Evolutionary conservation across 2,888 invertebrate species (phyloP), one percentile per base, ranked within the genome.

Genomic region (Tenthredo amoena): DNA sequence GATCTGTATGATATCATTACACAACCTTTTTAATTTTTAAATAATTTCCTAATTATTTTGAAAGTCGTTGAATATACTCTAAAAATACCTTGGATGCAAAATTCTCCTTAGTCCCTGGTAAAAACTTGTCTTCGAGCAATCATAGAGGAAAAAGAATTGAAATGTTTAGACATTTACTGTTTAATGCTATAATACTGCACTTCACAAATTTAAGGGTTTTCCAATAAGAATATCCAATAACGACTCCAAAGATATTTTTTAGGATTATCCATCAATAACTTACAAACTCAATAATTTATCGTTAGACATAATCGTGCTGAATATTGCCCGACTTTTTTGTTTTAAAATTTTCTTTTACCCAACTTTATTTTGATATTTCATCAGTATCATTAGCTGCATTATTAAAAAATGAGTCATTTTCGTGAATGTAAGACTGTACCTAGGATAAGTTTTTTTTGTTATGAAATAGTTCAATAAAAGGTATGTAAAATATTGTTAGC

Each of bases 221-320:
- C 47, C 43, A 43, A 43, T 12, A 43, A 43, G 2, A 10, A 43
- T 43, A 43, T 43, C 12, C 47, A 58, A 58, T 58, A 58, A 58
- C 7, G 58, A 58, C 58, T 58, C 58, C 58, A 58, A 58, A 58
- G 58, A 58, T 58, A 58, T 58, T 58, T 58, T 58, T 58, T 58
- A 58, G 21, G 58, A 58, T 58, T 21, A 21, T 58, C 7, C 58
- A 58, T 21, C 7, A 6, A 58, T 58, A 58, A 58, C 21, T 58
- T n/a, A 58, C 58, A 58, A 58, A 58, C 58, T 58, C 9, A 55
- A 55, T 55, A 55, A 55, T 55, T 18, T 18, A 58, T 58, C 58
- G 58, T 58, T 21, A 58, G 6, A n/a, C 58, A 58, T 58, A 12
- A 43, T 43, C 7, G n/a, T 58, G n/a, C 58, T 58, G 21, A 58